These are phyloP conservation scores for Kradibia gibbosae DNA, from an alignment of 1,140 invertebrate species.

Conservation along the genomic window DNA sequence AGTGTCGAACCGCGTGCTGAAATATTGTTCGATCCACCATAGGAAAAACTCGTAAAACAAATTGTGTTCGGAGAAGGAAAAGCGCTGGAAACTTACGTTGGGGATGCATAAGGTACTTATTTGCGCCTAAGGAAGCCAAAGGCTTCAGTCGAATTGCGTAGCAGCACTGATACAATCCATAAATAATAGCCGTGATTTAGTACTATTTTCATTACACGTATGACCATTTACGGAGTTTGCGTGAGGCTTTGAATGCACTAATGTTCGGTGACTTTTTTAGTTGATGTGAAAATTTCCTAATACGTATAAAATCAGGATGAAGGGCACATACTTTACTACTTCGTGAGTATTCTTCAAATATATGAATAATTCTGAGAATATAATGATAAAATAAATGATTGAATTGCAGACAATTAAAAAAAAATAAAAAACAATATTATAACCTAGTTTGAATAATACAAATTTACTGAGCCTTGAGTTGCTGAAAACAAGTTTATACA, in stretches of 20 bases:
- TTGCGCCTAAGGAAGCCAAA: background rate
- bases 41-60: background rate
- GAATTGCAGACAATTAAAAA: no score
- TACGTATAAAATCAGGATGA: no score
- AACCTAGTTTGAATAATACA: no score
- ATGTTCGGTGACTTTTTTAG: background rate
- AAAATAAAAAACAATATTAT: no score
- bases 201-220: slow-evolving; percentile 20
- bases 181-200: slow-evolving; percentile 38
- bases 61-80: background rate
- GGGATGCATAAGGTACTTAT: background rate
- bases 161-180: slow-evolving; percentile 14
- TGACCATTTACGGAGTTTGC: background rate
- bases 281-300: no score
- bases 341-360: no score
- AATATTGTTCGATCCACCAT: background rate
- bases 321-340: no score
- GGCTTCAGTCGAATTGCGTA: background rate
- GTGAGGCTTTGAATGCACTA: background rate
- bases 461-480: no score
- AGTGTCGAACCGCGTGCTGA: background rate
- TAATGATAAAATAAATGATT: no score
- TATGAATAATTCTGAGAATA: no score
- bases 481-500: no score
- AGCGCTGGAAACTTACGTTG: background rate